These are phyloP conservation scores for Lates japonicus DNA, from an alignment of 2,797 vertebrate genomes.

Conservation along the genomic window DNA sequence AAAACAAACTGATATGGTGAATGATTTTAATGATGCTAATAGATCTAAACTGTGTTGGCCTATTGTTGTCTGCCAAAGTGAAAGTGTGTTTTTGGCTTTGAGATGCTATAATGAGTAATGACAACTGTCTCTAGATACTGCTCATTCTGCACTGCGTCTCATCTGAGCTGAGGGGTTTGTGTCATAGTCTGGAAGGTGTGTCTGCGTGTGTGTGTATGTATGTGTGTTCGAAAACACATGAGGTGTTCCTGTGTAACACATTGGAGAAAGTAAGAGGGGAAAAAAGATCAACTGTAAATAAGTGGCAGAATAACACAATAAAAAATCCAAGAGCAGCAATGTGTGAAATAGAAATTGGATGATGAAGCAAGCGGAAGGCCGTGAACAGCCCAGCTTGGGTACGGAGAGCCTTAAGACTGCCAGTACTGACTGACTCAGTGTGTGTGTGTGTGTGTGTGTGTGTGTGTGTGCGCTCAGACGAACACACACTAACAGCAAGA, in stretches of 20 bases:
- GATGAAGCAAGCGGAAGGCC: constrained; percentile 44
- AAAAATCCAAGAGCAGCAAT: constrained; percentile 50
- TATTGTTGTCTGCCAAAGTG: constrained; percentile 43
- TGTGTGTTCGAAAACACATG: constrained; percentile 24
- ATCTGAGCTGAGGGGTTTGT: constrained; percentile 31
- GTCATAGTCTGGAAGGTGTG: constrained; percentile 10
- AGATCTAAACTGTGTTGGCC: constrained; percentile 32
- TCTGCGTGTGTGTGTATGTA: not conserved
- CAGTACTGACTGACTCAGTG: constrained; percentile 53
- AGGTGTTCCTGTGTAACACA: constrained; percentile 37
- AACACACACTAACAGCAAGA: constrained; percentile 32
- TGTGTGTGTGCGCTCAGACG: constrained; percentile 24
- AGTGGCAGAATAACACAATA: constrained; percentile 60
- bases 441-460: not conserved
- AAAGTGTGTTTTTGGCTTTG: constrained; percentile 47
- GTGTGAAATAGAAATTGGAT: constrained; percentile 62
- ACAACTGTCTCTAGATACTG: constrained; percentile 28
- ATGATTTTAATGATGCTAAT: constrained; percentile 50
- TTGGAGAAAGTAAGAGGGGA: not conserved
- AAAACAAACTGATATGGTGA: constrained; percentile 7
- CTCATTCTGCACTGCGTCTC: constrained; percentile 38
- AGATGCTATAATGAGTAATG: constrained; percentile 41
- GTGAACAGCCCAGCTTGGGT: constrained; percentile 26
- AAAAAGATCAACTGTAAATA: constrained; percentile 48
- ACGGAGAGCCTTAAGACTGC: constrained; percentile 30